Percentiles rank a stretch among this genome's conserved stretches.
Evolutionary conservation across 1,140 invertebrate genomes (phyloP).

Genomic region (Chionoecetes opilio): DNA sequence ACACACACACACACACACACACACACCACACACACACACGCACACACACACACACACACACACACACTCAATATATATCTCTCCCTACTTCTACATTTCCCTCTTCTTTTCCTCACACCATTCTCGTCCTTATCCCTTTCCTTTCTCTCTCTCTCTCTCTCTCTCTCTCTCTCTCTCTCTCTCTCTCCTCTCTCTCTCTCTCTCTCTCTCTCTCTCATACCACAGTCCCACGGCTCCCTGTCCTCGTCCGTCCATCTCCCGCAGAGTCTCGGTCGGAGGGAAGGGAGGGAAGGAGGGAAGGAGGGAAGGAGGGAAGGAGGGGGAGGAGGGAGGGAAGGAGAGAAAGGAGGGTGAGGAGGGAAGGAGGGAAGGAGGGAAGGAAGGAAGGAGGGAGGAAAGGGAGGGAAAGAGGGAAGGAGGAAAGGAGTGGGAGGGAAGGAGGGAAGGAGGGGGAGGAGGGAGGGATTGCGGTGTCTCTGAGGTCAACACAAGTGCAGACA

Average conservation of each 20-base stretch:
- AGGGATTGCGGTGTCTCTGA: neutral
- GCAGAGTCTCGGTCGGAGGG: neutral
- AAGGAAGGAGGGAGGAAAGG: too few relatives aligned
- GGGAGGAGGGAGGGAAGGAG: neutral
- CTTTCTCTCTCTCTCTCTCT: neutral
- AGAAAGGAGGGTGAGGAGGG: too few relatives aligned
- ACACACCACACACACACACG: too few relatives aligned
- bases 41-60: too few relatives aligned
- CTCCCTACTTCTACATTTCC: neutral
- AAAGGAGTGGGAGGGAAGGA: too few relatives aligned
- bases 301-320: neutral
- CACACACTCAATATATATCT: too few relatives aligned
- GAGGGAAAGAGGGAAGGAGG: too few relatives aligned
- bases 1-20: too few relatives aligned
- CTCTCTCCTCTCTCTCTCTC: neutral
- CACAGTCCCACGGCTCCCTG: neutral
- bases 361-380: too few relatives aligned
- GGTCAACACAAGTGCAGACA: slow-evolving; percentile 3
- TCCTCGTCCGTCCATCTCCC: neutral
- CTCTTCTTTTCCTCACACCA: neutral
- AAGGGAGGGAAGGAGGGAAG: neutral
- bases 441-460: too few relatives aligned
- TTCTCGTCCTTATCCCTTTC: neutral
- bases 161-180: slow-evolving; percentile 27
- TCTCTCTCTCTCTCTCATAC: neutral